Conservation (phyloP, 23 tunicate species). For the Trididemnum clinides region DNA sequence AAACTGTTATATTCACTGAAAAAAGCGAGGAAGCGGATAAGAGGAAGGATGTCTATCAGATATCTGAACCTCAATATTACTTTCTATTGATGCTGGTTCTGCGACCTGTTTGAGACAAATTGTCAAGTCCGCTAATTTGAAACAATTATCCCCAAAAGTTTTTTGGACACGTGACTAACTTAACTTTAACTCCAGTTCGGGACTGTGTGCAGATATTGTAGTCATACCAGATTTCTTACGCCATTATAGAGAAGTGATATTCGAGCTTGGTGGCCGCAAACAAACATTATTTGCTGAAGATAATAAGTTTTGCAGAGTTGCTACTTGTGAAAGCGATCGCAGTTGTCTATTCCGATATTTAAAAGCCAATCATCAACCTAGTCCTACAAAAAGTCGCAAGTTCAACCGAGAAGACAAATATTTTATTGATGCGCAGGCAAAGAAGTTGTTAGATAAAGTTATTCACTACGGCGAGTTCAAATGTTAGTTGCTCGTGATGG, state of each 20-base stretch:
- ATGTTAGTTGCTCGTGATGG: background rate
- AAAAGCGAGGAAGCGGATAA: no score
- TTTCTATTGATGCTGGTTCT: background rate
- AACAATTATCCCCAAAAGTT: background rate
- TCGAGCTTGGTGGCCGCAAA: background rate
- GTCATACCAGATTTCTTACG: background rate
- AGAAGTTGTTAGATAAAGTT: background rate
- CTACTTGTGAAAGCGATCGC: background rate
- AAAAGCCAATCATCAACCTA: background rate
- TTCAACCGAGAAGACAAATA: background rate
- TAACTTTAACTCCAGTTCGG: background rate
- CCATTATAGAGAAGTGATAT: no score
- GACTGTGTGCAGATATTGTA: background rate
- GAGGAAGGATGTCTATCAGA: no score
- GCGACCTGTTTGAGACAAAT: background rate
- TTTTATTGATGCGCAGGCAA: background rate
- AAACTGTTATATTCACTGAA: no score
- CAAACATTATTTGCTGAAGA: background rate
- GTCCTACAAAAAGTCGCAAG: no score
- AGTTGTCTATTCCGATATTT: background rate
- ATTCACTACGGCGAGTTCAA: conserved; percentile 39
- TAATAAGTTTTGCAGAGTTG: background rate
- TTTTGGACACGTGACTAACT: background rate
- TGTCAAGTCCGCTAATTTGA: background rate
- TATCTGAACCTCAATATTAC: background rate